phyloP scores from a whole-genome alignment of 2,888 invertebrate genomes.

The Coleophora deauratella region DNA sequence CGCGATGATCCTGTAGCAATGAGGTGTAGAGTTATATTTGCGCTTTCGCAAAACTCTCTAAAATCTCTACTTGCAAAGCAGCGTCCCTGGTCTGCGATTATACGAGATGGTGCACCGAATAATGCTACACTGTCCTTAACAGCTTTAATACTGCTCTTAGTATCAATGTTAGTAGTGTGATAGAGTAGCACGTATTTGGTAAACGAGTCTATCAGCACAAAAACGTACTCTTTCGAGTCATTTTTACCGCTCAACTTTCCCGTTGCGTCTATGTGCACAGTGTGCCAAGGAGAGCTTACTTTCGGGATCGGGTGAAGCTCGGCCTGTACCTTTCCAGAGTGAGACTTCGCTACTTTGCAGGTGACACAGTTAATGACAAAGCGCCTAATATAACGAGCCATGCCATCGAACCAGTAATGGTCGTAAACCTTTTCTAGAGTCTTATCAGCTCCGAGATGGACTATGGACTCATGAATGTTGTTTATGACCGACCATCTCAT shows the following conservation, averaged over 20 bases:
- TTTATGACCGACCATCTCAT: too few species aligned
- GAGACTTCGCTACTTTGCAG: too few species aligned
- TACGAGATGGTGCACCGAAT: constrained; percentile 13
- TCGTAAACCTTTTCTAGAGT: too few species aligned
- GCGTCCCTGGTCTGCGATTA: constrained; percentile 17
- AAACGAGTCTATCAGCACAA: constrained; percentile 23
- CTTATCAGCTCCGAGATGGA: too few species aligned
- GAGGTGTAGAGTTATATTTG: constrained; percentile 16
- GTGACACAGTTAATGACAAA: too few species aligned
- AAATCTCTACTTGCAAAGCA: too few species aligned
- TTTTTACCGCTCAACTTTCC: constrained; percentile 24
- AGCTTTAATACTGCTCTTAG: constrained; percentile 12
- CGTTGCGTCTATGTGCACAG: constrained; percentile 24
- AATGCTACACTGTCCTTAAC: constrained; percentile 5
- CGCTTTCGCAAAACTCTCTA: constrained; percentile 13
- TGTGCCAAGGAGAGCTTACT: constrained; percentile 22
- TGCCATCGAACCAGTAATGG: too few species aligned
- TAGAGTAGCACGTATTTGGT: constrained; percentile 19
- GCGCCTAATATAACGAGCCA: too few species aligned
- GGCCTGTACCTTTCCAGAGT: too few species aligned
- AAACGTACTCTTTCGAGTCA: constrained; percentile 23
- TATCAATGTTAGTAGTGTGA: constrained; percentile 17
- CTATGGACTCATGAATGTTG: too few species aligned
- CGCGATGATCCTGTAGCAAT: constrained; percentile 22
- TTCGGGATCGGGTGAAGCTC: constrained; percentile 30